phyloP scores from a whole-genome alignment of 2,888 invertebrate species.

The Diaphora mendica region DNA sequence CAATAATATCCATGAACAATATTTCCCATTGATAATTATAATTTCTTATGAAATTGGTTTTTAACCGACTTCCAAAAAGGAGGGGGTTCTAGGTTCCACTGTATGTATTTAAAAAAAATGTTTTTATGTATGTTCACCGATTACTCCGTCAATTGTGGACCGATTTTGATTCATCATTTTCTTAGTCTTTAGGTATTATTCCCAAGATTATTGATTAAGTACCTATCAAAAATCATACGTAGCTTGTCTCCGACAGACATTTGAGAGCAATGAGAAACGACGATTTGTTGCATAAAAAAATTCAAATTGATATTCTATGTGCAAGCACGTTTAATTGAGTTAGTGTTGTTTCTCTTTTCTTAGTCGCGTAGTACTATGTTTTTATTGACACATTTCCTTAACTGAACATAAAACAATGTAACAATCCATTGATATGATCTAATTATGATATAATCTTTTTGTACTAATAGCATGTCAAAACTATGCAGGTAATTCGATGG shows the following conservation, averaged over 20 bases:
- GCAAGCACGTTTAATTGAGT: not conserved
- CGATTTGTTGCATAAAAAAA: not conserved
- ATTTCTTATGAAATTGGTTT: too few species aligned
- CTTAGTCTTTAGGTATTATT: not conserved
- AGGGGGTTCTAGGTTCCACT: too few species aligned
- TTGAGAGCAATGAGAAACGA: not conserved
- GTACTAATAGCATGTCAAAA: not conserved
- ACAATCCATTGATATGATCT: not conserved
- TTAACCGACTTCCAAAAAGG: too few species aligned
- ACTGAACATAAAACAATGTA: not conserved
- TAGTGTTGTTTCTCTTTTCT: not conserved
- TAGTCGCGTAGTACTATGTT: not conserved
- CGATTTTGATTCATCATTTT: not conserved
- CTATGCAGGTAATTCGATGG: not conserved
- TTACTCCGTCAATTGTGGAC: too few species aligned
- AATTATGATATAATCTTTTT: not conserved
- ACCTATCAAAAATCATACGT: not conserved
- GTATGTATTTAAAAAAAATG: too few species aligned
- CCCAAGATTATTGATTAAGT: not conserved
- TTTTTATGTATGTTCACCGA: too few species aligned
- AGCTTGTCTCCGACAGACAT: not conserved
- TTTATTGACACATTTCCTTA: too few species aligned
- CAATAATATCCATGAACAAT: not conserved
- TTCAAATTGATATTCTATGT: not conserved
- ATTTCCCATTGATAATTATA: not conserved